Evolutionary conservation across 2,888 invertebrate genomes (phyloP), one percentile per base, ranked within the genome.

Genomic region (Alviniconcha strummeri): DNA sequence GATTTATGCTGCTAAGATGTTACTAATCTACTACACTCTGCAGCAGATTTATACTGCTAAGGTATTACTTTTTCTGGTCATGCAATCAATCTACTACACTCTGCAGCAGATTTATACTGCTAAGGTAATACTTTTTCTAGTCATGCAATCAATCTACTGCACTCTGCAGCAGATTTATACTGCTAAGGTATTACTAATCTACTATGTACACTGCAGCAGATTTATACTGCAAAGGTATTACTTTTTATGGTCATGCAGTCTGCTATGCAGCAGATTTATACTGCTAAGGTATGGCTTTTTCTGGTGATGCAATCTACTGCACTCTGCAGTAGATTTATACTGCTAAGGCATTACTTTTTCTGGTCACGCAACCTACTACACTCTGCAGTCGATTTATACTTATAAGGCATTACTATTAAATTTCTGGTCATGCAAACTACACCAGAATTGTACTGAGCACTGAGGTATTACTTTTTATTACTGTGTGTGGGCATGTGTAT

Each of bases 301-400:
- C 0, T 36, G 36, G 36, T 36, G 1, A 36, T 36, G 36, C 36
- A 36, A 36, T 36, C 36, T 36, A 36, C 36, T 36, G 92, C 86
- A 93, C 93, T 2, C 87, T 94, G 72, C 88, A 92, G 74, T 93
- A 93, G 77, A 89, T 92, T 55, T 93, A 93, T 81, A 85, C 13
- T 56, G 77, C 75, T 5, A 75, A 81, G 84, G 85, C 79, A 79
- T 36, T 36, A 36, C 36, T 36, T 36, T 36, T 36, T 86, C 88
- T n/a, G 92, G 93, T 78, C 92, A 36, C 3, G 36, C 36, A 36
- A 3, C 3, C 36, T 36, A 1, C 36, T 36, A 36, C 36, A 36
- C 36, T 36, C 36, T 36, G 3, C 36, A 36, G 3, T 36, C 0
- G 36, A 36, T 36, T 36, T 36, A 3, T 36, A 36, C 36, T 36